A percentile compares a stretch with the other conserved stretches of the same genome.
These are phyloP conservation scores for Atethmia centrago DNA, from an alignment of 2,888 invertebrate genomes.

Conservation along the genomic window DNA sequence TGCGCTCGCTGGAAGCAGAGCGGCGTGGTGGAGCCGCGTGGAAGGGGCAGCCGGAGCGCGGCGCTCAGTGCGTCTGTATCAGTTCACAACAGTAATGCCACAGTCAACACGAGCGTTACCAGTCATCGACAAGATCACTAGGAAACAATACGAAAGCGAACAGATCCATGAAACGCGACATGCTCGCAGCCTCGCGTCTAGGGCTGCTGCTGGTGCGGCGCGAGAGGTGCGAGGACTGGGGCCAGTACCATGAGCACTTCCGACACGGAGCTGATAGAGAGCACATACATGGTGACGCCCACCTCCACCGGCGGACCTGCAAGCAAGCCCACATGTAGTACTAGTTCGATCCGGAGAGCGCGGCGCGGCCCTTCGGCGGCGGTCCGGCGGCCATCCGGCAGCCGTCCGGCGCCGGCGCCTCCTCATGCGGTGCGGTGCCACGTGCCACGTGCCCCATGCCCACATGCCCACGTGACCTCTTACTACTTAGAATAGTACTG, in stretches of 20 bases:
- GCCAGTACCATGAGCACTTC: constrained; percentile 99
- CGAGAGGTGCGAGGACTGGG: constrained; percentile 72
- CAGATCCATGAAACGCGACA: constrained; percentile 76
- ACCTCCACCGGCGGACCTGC: constrained; percentile 99
- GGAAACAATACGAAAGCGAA: constrained; percentile 72
- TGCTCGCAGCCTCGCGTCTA: constrained; percentile 90
- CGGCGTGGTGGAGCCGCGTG: constrained; percentile 26
- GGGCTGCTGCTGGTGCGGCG: constrained; percentile 84
- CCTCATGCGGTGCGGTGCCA: constrained; percentile 60
- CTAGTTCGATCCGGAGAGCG: constrained; percentile 84
- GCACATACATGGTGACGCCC: constrained; percentile 99
- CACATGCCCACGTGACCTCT: constrained; percentile 63
- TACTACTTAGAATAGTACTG: constrained; percentile 62
- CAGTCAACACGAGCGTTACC: constrained; percentile 67
- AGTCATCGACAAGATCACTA: constrained; percentile 66
- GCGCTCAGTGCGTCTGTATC: constrained; percentile 56
- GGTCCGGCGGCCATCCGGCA: constrained; percentile 31
- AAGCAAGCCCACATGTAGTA: constrained; percentile 93
- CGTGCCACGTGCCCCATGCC: constrained; percentile 59
- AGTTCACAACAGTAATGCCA: constrained; percentile 61
- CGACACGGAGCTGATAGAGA: constrained; percentile 99
- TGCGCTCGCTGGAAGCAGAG: constrained; percentile 36
- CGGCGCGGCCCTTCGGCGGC: constrained; percentile 38
- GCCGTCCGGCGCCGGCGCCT: constrained; percentile 34
- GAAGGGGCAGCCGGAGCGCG: constrained; percentile 39